Conservation (phyloP, 2,797 vertebrate genomes). For the Varecia variegata region DNA sequence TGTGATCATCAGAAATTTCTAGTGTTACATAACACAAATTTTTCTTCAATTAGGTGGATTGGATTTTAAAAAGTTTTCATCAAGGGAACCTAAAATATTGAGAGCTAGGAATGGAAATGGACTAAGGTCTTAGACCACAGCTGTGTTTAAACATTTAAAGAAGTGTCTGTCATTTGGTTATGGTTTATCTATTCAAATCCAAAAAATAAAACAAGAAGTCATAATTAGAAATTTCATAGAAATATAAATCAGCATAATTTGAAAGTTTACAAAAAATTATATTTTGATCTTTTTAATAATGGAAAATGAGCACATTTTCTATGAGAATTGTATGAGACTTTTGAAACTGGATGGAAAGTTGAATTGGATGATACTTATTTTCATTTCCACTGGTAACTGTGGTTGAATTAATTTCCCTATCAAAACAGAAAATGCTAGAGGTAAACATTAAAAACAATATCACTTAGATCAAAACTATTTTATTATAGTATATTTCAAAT, state of each 20-base stretch:
- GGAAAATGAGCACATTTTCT: not conserved
- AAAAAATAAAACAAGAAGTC: not conserved
- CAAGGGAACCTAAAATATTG: not conserved
- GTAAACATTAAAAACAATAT: not conserved
- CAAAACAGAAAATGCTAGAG: not conserved
- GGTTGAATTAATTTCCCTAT: not conserved
- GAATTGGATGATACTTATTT: not conserved
- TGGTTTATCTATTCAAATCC: not conserved
- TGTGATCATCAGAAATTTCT: not conserved
- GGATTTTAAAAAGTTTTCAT: not conserved
- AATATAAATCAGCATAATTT: not conserved
- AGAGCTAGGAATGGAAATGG: not conserved
- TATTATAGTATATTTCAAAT: not conserved
- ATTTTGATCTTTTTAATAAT: constrained; percentile 3
- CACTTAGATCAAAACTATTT: not conserved
- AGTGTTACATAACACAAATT: not conserved
- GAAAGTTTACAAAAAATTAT: not conserved
- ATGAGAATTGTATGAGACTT: not conserved
- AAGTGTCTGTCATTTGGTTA: not conserved
- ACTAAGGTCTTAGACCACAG: not conserved
- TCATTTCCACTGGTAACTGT: not conserved
- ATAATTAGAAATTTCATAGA: not conserved
- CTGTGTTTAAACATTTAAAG: not conserved
- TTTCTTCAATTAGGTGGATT: not conserved
- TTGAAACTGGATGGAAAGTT: not conserved